A percentile compares a stretch with the other conserved stretches of the same genome.
These are phyloP conservation scores for Lamellibrachia luymesi DNA, from an alignment of 1,140 invertebrate genomes.

Conservation along the genomic window DNA sequence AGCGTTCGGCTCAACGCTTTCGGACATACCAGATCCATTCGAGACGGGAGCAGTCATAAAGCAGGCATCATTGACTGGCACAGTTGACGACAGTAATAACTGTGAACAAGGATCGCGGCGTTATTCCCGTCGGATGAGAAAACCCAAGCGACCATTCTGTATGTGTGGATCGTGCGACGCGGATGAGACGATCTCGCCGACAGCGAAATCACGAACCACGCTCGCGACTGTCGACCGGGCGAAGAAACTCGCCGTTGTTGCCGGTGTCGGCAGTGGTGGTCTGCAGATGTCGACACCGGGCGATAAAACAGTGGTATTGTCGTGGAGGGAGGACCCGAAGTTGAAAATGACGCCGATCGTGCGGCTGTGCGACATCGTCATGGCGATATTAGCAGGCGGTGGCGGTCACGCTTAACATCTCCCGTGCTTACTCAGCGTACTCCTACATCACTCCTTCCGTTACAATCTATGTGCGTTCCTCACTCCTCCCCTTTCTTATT, in stretches of 20 bases:
- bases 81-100: background rate
- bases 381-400: background rate
- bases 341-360: background rate
- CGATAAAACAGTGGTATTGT: background rate
- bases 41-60: background rate
- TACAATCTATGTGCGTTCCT: too few species aligned
- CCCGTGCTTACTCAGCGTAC: too few species aligned
- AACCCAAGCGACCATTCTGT: background rate
- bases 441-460: too few species aligned
- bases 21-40: background rate
- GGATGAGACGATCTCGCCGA: background rate
- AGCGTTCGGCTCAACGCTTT: background rate
- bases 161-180: background rate
- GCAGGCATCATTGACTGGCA: background rate
- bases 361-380: background rate
- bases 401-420: too few species aligned
- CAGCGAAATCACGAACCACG: background rate
- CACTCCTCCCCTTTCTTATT: too few species aligned
- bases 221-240: background rate
- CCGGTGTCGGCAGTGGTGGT: background rate
- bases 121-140: background rate
- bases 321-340: background rate
- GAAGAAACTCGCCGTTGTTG: background rate
- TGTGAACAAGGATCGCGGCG: background rate
- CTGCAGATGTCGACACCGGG: background rate